phyloP scores from a whole-genome alignment of 53 echinoderm and acorn worm genomes.

The Temnopleurus reevesii region DNA sequence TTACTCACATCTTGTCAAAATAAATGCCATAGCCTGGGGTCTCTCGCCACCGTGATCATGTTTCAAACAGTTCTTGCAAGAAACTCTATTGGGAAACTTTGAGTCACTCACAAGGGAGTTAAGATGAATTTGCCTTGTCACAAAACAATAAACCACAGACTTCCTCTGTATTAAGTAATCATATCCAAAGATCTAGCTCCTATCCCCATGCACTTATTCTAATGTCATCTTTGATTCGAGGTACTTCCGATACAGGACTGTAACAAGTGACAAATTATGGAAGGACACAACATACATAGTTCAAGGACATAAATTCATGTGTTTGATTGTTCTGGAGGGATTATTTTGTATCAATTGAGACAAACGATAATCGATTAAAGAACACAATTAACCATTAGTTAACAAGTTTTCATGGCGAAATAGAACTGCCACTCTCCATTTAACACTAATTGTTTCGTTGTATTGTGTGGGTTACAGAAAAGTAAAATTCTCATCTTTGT shows the following conservation, averaged over 20 bases:
- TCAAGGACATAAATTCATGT: no score
- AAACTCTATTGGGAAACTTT: background rate
- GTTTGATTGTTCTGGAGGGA: no score
- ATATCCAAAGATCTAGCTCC: background rate
- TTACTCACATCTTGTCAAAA: background rate
- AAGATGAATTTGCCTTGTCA: conserved; percentile 40
- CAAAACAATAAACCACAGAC: conserved; percentile 5
- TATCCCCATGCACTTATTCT: background rate
- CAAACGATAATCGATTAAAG: no score
- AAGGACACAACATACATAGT: no score
- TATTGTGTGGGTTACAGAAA: no score
- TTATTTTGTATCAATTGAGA: no score
- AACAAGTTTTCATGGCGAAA: no score
- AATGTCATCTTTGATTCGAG: background rate
- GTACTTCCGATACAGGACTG: background rate
- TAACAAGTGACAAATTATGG: no score
- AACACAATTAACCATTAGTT: no score
- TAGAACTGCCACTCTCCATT: no score
- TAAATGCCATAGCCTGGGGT: background rate
- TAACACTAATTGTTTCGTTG: no score
- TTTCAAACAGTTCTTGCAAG: conserved; percentile 1
- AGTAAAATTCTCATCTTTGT: no score
- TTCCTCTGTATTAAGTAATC: conserved; percentile 25
- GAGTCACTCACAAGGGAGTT: conserved; percentile 14
- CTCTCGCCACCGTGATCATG: conserved; percentile 25